These are phyloP conservation scores for Microcebus tavaratra DNA, from an alignment of 2,113 vertebrate species.

Conservation along the genomic window DNA sequence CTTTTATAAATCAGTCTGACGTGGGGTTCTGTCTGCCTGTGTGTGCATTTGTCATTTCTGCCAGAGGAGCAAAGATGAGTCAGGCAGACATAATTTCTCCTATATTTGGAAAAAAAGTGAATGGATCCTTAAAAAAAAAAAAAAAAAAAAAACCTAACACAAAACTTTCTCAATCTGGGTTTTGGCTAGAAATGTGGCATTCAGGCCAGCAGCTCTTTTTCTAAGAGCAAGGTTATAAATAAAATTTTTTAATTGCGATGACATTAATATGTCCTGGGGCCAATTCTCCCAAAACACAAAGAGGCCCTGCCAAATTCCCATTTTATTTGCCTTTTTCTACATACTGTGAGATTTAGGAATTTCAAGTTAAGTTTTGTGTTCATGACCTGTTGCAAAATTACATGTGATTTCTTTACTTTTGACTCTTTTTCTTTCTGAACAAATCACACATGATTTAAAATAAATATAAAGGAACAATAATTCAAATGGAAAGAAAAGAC, in stretches of 20 bases:
- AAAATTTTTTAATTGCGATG: neutral
- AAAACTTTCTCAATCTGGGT: neutral
- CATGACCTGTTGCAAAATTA: constrained; percentile 15
- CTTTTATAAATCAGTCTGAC: constrained; percentile 53
- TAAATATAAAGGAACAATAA: neutral
- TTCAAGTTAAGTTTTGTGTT: neutral
- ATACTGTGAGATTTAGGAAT: neutral
- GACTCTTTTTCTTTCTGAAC: constrained; percentile 21
- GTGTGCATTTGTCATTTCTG: constrained; percentile 3
- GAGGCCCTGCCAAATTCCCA: neutral
- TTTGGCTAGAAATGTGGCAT: neutral
- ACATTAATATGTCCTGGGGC: neutral
- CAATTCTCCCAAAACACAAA: neutral
- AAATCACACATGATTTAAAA: constrained; percentile 21
- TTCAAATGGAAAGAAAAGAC: neutral
- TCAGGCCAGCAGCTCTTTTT: neutral
- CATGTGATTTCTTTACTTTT: neutral
- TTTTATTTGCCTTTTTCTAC: neutral
- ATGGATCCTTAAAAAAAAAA: neutral
- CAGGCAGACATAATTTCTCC: neutral
- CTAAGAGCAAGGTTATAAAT: neutral
- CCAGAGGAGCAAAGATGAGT: neutral
- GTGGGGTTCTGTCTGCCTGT: neutral
- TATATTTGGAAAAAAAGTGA: neutral
- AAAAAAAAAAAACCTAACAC: neutral